Percentiles rank a stretch among this genome's conserved stretches.
Evolutionary conservation across 2,113 vertebrate genomes (phyloP).

Genomic region (Aldabrachelys gigantea): DNA sequence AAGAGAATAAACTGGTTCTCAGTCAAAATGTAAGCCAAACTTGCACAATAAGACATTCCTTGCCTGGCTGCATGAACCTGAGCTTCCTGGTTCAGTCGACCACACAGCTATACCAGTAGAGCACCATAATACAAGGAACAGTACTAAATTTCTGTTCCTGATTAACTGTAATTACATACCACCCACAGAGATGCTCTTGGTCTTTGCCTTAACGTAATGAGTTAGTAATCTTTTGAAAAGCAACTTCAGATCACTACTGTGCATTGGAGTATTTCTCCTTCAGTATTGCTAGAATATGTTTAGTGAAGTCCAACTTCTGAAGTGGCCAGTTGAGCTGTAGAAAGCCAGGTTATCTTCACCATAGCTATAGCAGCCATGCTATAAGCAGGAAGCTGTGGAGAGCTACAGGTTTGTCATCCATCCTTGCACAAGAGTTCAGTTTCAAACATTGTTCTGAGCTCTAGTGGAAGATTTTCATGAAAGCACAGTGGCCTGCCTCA

Average conservation of each 20-base stretch:
- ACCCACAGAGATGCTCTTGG: neutral
- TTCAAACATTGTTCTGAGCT: neutral
- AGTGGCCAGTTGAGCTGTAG: neutral
- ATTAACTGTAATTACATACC: neutral
- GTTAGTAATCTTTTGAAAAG: neutral
- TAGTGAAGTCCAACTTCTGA: fast-evolving
- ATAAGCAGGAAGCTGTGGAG: neutral
- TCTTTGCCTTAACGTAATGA: neutral
- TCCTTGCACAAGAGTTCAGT: neutral
- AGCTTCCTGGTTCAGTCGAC: neutral
- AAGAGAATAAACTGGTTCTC: fast-evolving
- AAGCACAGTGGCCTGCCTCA: conserved; percentile 1
- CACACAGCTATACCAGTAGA: neutral
- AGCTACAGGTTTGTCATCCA: neutral
- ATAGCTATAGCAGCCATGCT: neutral
- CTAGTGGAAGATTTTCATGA: neutral
- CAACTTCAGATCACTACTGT: neutral
- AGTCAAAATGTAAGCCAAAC: neutral
- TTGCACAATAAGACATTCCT: neutral
- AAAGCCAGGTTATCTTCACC: neutral
- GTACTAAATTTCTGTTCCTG: neutral
- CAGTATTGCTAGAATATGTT: neutral
- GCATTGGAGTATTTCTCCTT: neutral
- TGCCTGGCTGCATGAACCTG: neutral
- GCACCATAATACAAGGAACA: neutral